Conservation (phyloP, 2,113 vertebrate species). For the Columba janthina region DNA sequence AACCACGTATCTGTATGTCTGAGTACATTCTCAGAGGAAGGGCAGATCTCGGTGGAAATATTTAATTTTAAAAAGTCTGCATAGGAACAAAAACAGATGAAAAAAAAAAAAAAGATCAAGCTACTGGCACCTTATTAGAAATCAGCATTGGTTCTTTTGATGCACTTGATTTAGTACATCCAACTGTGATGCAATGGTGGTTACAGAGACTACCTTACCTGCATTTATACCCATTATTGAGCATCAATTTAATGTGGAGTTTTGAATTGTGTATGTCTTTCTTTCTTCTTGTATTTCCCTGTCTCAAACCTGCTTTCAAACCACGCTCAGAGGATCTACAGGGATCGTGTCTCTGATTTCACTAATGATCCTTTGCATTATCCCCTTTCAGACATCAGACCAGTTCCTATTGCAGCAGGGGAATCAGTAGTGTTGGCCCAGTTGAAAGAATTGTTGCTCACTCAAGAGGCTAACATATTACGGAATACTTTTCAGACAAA, state of each 20-base stretch:
- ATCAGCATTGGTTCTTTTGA: neutral
- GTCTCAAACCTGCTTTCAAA: neutral
- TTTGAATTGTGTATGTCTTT: neutral
- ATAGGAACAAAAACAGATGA: neutral
- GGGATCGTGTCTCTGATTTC: neutral
- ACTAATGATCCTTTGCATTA: neutral
- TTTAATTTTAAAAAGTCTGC: neutral
- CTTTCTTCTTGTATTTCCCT: neutral
- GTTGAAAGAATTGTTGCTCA: neutral
- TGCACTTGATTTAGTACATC: neutral
- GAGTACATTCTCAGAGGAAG: neutral
- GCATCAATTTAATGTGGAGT: neutral
- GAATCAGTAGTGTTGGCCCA: neutral
- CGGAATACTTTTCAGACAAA: neutral
- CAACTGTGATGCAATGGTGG: neutral
- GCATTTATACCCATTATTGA: neutral
- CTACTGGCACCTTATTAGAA: neutral
- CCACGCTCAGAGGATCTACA: neutral
- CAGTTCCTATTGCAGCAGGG: neutral
- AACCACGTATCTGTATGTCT: neutral
- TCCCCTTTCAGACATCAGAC: neutral
- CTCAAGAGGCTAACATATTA: neutral
- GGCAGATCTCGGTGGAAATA: neutral
- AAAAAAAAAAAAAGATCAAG: neutral
- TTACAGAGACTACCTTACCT: neutral